Evolutionary conservation across 2,888 invertebrate genomes (phyloP).

Genomic region (Lacanobia wlatinum): DNA sequence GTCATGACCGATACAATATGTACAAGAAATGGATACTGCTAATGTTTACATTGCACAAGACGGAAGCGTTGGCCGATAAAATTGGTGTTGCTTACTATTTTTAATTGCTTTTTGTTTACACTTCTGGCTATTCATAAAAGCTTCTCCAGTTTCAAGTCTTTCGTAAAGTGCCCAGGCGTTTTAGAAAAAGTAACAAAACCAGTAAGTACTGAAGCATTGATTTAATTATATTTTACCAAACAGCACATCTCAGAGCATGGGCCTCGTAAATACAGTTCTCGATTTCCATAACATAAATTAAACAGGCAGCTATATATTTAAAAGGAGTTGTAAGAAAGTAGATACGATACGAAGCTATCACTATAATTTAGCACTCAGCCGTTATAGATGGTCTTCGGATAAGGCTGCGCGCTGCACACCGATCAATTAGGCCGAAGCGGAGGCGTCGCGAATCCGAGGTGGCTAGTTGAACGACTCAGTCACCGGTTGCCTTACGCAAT

Average conservation of each 20-base stretch:
- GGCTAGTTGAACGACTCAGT: conserved; percentile 72
- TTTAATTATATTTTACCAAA: conserved; percentile 20
- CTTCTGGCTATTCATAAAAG: conserved; percentile 33
- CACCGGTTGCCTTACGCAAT: conserved; percentile 77
- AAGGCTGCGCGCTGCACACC: conserved; percentile 44
- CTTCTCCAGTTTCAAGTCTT: conserved; percentile 27
- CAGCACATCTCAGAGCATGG: not conserved
- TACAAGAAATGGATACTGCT: conserved; percentile 50
- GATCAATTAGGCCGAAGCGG: conserved; percentile 56
- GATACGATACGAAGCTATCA: conserved; percentile 44
- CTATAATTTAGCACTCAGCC: conserved; percentile 41
- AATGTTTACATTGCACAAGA: conserved; percentile 57
- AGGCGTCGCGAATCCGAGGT: conserved; percentile 51
- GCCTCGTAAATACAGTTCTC: conserved; percentile 9
- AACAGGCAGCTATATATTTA: conserved; percentile 26
- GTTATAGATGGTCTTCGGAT: conserved; percentile 54
- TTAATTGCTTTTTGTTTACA: conserved; percentile 56
- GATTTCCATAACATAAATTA: conserved; percentile 32
- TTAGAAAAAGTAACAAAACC: conserved; percentile 5
- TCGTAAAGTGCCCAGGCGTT: not conserved
- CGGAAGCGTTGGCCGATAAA: conserved; percentile 49
- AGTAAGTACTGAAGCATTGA: not conserved
- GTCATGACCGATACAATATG: conserved; percentile 60
- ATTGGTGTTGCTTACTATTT: conserved; percentile 39
- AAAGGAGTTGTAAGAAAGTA: conserved; percentile 45